phyloP scores from a whole-genome alignment of 2,113 vertebrate species.

The Rhinopithecus roxellana region DNA sequence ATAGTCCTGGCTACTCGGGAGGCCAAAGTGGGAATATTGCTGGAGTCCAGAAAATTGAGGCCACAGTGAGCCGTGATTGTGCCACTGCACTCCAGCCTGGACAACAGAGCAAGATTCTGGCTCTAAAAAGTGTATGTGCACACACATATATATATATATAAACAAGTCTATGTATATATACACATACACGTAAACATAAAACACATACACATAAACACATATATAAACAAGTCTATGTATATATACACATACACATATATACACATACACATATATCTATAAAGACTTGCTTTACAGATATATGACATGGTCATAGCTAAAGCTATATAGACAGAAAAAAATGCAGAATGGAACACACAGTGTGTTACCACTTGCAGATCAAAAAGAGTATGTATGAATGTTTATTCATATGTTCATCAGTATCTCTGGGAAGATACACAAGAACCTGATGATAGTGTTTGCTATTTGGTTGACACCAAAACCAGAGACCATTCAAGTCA shows the following conservation, averaged over 20 bases:
- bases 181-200: no score
- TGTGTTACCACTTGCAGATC: not conserved
- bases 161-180: not conserved
- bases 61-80: no score
- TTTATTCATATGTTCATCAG: not conserved
- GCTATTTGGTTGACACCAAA: not conserved
- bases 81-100: no score
- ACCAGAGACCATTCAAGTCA: not conserved
- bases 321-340: not conserved
- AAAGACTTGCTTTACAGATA: not conserved
- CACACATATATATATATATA: not conserved
- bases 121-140: no score
- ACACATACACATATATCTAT: not conserved
- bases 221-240: not conserved
- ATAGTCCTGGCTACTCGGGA: no score
- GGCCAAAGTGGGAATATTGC: no score
- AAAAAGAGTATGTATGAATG: not conserved
- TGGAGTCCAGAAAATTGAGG: no score
- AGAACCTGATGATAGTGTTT: not conserved
- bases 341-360: rapidly evolving
- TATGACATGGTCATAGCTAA: not conserved
- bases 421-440: not conserved
- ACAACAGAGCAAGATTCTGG: no score
- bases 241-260: rapidly evolving
- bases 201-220: no score